Evolutionary conservation across 2,797 vertebrate genomes (phyloP).

Genomic region (Centroberyx gerrardi): DNA sequence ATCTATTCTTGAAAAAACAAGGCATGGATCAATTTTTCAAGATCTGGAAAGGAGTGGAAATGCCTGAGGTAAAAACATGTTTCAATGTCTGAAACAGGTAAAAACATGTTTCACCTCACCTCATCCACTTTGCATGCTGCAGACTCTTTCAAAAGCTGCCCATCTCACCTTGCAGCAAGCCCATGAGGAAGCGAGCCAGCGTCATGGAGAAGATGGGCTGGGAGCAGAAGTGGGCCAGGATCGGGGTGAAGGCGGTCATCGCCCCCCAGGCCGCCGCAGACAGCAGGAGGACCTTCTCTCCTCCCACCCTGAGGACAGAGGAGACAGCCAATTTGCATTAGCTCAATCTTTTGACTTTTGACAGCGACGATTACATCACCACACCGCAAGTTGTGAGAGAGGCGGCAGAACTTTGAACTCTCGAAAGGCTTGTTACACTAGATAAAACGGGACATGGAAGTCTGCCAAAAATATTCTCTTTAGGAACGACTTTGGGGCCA

Average conservation of each 20-base stretch:
- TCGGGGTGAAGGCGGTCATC: conserved; percentile 91
- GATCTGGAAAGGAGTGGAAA: neutral
- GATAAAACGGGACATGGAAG: no score
- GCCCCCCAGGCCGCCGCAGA: conserved; percentile 94
- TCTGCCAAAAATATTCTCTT: no score
- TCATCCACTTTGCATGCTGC: neutral
- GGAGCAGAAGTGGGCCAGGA: conserved; percentile 89
- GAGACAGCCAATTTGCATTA: neutral
- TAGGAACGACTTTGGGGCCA: no score
- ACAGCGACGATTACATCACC: neutral
- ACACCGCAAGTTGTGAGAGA: neutral
- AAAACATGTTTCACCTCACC: neutral
- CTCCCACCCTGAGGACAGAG: conserved; percentile 89
- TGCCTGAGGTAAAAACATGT: no score
- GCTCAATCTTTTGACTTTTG: neutral
- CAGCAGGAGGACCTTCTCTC: conserved; percentile 94
- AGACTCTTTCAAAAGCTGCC: neutral
- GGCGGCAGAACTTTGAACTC: neutral
- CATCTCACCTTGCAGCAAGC: conserved; percentile 93
- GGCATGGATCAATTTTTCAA: neutral
- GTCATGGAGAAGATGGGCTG: conserved; percentile 92
- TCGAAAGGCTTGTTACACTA: no score
- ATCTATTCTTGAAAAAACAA: no score
- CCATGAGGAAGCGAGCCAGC: conserved; percentile 92
- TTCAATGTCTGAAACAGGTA: no score